Percentiles rank a stretch among this genome's conserved stretches.
These are phyloP conservation scores for Agelastica alni DNA, from an alignment of 2,888 invertebrate genomes.

Conservation along the genomic window DNA sequence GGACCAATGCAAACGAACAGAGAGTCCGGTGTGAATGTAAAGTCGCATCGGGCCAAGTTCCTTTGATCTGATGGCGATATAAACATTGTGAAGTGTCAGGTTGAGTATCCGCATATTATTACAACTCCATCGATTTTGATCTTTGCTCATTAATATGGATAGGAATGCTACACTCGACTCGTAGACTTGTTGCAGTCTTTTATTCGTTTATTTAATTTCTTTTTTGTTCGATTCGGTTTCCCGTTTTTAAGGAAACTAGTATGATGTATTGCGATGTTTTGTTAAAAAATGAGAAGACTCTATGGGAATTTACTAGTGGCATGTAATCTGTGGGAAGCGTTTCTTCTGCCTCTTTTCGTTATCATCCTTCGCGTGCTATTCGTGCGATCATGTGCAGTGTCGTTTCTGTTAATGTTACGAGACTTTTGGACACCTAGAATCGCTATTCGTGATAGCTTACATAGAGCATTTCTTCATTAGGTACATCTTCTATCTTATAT, in stretches of 20 bases:
- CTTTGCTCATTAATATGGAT: constrained; percentile 45
- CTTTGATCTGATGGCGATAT: constrained; percentile 44
- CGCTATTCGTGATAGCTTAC: too few species aligned
- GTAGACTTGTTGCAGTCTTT: constrained; percentile 18
- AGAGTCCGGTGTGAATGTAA: constrained; percentile 8
- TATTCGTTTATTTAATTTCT: constrained; percentile 5
- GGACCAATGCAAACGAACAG: constrained; percentile 5
- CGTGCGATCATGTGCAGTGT: too few species aligned
- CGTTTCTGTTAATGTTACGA: too few species aligned
- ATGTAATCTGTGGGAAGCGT: too few species aligned
- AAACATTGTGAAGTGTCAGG: constrained; percentile 44
- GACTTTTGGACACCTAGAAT: too few species aligned
- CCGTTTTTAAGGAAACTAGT: constrained; percentile 5
- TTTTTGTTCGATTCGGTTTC: background rate
- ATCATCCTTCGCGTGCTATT: too few species aligned
- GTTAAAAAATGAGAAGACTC: background rate
- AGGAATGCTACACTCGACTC: constrained; percentile 29
- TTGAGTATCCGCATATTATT: constrained; percentile 43
- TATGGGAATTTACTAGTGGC: background rate
- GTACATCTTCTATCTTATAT: too few species aligned
- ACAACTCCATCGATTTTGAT: constrained; percentile 45
- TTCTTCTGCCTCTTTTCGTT: too few species aligned
- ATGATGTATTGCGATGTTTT: constrained; percentile 2
- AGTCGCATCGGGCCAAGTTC: constrained; percentile 29
- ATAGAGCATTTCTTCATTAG: too few species aligned